Conservation (phyloP, 2,113 vertebrate genomes). For the Apteryx mantelli region DNA sequence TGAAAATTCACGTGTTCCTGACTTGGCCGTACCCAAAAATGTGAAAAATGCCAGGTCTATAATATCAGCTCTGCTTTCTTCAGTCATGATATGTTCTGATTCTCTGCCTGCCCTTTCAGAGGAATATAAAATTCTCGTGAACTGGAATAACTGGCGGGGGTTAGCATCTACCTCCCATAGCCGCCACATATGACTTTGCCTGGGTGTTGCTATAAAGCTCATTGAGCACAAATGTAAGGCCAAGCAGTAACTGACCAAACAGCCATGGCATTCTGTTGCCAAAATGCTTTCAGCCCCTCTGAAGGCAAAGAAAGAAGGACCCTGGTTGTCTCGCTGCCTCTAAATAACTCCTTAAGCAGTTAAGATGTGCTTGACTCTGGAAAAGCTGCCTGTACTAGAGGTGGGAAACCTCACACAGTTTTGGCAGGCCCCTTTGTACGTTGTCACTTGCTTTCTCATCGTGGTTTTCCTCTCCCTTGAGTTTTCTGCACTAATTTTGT, state of each 20-base stretch:
- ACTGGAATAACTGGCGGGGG: background rate
- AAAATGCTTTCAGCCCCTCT: background rate
- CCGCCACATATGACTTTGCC: accelerated
- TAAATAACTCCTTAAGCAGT: background rate
- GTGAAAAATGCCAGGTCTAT: background rate
- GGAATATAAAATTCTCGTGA: background rate
- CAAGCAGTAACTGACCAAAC: background rate
- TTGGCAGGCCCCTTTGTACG: background rate
- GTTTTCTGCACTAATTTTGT: constrained; percentile 61
- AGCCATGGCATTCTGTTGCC: background rate
- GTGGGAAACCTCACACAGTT: background rate
- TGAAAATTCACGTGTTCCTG: background rate
- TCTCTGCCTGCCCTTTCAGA: background rate
- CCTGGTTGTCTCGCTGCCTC: background rate
- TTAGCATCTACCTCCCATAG: background rate
- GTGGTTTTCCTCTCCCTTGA: constrained; percentile 26
- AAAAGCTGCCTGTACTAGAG: background rate
- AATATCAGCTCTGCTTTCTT: background rate
- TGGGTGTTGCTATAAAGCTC: background rate
- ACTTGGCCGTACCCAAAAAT: background rate
- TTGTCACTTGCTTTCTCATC: background rate
- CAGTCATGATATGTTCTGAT: background rate
- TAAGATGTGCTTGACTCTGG: background rate
- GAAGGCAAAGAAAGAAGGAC: background rate
- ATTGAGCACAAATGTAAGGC: background rate